These are phyloP conservation scores for Telmatochromis brachygnathus DNA, from an alignment of 2,113 vertebrate species.

Conservation along the genomic window DNA sequence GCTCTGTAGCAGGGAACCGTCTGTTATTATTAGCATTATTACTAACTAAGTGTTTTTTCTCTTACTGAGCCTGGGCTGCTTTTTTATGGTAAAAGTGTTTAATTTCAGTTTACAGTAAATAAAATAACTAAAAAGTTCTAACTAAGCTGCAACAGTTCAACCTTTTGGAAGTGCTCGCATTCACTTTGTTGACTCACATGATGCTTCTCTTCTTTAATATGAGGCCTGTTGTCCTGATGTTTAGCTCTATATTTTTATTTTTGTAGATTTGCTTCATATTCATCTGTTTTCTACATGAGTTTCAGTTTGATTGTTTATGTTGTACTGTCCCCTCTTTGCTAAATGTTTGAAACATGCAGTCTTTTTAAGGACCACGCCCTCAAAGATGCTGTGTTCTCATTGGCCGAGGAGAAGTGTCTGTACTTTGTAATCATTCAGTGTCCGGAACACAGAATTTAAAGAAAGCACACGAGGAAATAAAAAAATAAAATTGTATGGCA, in stretches of 20 bases:
- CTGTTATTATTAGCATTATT: neutral
- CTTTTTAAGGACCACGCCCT: neutral
- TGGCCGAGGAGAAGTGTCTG: neutral
- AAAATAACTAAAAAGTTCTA: neutral
- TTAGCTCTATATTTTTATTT: neutral
- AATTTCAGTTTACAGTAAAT: neutral
- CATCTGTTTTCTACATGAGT: neutral
- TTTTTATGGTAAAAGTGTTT: neutral
- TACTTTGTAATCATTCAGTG: neutral
- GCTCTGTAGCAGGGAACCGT: conserved; percentile 64
- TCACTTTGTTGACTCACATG: neutral
- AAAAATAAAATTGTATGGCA: neutral
- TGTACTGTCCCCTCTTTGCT: neutral
- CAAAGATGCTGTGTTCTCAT: neutral
- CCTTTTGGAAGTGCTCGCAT: neutral
- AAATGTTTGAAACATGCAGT: neutral
- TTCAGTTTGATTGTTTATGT: neutral
- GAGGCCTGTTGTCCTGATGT: neutral
- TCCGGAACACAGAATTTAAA: neutral
- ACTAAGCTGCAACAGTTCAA: neutral
- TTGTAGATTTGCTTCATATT: neutral
- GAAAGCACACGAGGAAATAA: neutral
- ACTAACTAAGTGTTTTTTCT: neutral
- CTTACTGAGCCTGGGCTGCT: neutral
- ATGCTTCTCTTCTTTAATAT: neutral